These are phyloP conservation scores for Vannuccia rotundouncinata DNA, from an alignment of 2,888 invertebrate species.

Conservation along the genomic window DNA sequence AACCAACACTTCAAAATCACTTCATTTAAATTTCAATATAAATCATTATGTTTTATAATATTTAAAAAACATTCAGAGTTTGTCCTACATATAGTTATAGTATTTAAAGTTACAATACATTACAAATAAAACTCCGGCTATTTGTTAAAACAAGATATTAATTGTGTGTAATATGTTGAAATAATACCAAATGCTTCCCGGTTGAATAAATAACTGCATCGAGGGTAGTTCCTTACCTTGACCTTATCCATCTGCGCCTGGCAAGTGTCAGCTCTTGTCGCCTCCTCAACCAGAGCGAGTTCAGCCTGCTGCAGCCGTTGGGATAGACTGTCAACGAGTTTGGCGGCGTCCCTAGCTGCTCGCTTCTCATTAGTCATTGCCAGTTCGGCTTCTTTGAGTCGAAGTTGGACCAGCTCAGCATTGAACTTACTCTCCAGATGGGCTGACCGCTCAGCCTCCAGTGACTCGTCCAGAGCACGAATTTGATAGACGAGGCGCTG, in stretches of 20 bases:
- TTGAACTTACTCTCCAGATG: slow-evolving; percentile 55
- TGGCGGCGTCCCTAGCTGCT: slow-evolving; percentile 48
- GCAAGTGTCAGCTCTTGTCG: background rate
- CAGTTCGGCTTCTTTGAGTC: slow-evolving; percentile 50
- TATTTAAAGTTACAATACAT: too few species aligned
- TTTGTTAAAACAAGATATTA: too few species aligned
- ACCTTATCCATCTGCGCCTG: background rate
- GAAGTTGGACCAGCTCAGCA: slow-evolving; percentile 52
- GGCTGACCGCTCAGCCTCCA: slow-evolving; percentile 52
- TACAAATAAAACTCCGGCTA: too few species aligned
- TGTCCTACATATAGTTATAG: too few species aligned
- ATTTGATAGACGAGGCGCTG: background rate
- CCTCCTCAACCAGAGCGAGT: background rate
- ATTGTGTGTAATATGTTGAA: too few species aligned
- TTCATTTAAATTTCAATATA: too few species aligned
- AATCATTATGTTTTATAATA: too few species aligned
- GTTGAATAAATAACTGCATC: too few species aligned
- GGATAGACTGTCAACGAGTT: slow-evolving; percentile 48
- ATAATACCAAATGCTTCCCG: too few species aligned
- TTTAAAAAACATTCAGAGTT: too few species aligned
- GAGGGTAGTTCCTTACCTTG: too few species aligned
- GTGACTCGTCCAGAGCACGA: slow-evolving; percentile 35
- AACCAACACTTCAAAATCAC: too few species aligned
- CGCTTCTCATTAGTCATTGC: slow-evolving; percentile 50
- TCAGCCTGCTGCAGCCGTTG: slow-evolving; percentile 44